Base-by-base conservation (phyloP, 2,888 invertebrate species). In the Ectemnius lituratus region DNA sequence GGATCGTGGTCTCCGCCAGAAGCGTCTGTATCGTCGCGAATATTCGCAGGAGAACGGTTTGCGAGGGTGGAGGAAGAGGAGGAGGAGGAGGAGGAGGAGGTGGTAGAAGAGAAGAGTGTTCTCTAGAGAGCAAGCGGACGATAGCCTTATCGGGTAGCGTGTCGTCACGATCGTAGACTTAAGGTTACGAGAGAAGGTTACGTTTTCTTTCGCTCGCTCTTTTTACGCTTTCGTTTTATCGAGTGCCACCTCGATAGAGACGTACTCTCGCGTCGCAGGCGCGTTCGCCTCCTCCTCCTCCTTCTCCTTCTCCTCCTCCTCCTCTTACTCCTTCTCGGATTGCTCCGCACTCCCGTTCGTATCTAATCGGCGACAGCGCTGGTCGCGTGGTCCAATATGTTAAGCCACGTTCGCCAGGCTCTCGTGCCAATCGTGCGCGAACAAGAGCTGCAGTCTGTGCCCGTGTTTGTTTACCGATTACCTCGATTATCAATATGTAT, bases 121-220 rank as follows among this genome's bases (percentile, higher is more conserved):
- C 63, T 64, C 46, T 61, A 46, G 52, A 60, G 37, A 28, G 49
- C 49, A 14, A 6, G n/a, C 46, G 52, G 20, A 49, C 59, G 65
- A 70, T 70, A 70, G 47, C 57, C 56, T 82, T 80, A 80, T 82
- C 82, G 70, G 8, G 59, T 57, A 45, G 59, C 23, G 69, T 80
- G 80, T 82, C 80, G 80, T 80, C 78, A 76, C 75, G 69, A 76
- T 75, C 71, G 73, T 70, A 70, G 68, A 67, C 80, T 78, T 75
- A 73, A 76, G 80, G 80, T 82, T 78, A 82, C 80, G 76, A 52
- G 80, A 76, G 80, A 82, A 82, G 80, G 80, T 82, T 80, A 75
- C 73, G 70, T 82, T 75, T 82, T 80, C 78, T 80, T 75, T 75
- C 62, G 67, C 64, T 63, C 63, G 52, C 49, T 47, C 52, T 78